phyloP scores from a whole-genome alignment of 2,888 invertebrate species.

The Habroteleia sp. region DNA sequence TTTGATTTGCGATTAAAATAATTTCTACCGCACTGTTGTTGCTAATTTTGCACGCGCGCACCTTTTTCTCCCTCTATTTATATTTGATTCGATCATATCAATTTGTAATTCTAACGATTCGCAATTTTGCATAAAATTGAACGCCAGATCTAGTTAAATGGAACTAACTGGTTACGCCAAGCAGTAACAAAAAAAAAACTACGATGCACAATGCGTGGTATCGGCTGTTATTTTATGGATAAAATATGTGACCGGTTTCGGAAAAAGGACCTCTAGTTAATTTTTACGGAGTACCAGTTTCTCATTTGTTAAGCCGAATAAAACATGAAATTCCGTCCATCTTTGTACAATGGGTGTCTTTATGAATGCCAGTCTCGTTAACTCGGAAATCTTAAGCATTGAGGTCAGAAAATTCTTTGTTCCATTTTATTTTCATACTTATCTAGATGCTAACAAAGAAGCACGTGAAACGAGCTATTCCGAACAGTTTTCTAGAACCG shows the following conservation, averaged over 20 bases:
- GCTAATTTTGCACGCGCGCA: no score
- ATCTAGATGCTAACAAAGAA: no score
- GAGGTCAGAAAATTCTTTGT: conserved; percentile 25
- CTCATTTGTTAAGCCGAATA: conserved; percentile 18
- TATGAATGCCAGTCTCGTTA: background rate
- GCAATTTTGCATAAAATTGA: no score
- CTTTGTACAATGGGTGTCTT: conserved; percentile 14
- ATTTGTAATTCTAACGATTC: no score
- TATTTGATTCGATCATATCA: no score
- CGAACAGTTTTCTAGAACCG: no score
- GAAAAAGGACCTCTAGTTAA: conserved; percentile 8
- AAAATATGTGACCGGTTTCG: conserved; percentile 39
- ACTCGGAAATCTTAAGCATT: conserved; percentile 9
- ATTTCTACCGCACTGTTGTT: no score
- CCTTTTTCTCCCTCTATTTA: no score
- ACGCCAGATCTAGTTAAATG: no score
- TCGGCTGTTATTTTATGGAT: conserved; percentile 18
- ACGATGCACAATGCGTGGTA: background rate
- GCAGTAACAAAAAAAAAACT: conserved; percentile 8
- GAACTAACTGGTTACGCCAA: no score
- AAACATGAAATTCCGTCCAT: conserved; percentile 21
- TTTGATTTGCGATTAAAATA: no score
- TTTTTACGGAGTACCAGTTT: conserved; percentile 24
- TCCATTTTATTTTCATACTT: background rate
- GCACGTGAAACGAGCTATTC: no score